phyloP scores from a whole-genome alignment of 2,888 invertebrate genomes.

The Oscheius sp. region DNA sequence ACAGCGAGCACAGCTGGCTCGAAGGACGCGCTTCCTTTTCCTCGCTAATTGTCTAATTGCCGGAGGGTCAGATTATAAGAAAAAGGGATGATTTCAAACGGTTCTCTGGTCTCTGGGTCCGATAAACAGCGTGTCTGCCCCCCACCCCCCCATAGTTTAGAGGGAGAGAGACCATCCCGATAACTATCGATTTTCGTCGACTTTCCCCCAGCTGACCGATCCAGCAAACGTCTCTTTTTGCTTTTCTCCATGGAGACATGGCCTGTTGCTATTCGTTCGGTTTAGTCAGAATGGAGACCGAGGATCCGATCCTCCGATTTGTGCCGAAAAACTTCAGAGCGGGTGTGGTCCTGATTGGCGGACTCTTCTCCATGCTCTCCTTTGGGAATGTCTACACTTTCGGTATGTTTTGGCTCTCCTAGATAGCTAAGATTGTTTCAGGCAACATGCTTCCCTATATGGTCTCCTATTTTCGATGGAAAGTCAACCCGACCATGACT shows the following conservation, averaged over 20 bases:
- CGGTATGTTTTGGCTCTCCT: slow-evolving; percentile 50
- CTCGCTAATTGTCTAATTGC: neutral
- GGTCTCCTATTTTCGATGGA: slow-evolving; percentile 70
- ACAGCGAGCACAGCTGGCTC: slow-evolving; percentile 10
- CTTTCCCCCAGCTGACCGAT: neutral
- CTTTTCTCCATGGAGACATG: neutral
- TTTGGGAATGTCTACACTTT: slow-evolving; percentile 71
- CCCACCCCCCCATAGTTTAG: neutral
- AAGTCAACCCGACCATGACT: slow-evolving; percentile 65
- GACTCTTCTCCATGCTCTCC: slow-evolving; percentile 65
- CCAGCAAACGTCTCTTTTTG: neutral
- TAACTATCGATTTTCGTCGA: neutral
- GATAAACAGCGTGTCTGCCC: neutral
- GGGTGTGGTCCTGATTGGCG: slow-evolving; percentile 61
- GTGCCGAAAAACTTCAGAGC: slow-evolving; percentile 57
- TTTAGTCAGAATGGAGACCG: slow-evolving; percentile 62
- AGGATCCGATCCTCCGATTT: slow-evolving; percentile 58
- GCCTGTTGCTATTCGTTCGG: slow-evolving; percentile 11
- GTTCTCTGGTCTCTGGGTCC: neutral
- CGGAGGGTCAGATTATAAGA: neutral
- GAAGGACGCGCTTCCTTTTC: slow-evolving; percentile 11
- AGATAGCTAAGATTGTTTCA: slow-evolving; percentile 37
- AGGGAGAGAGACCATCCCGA: neutral
- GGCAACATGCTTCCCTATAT: slow-evolving; percentile 71
- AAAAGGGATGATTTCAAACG: neutral